Conservation (phyloP, 2,797 vertebrate species). For the Gymnodraco acuticeps region DNA sequence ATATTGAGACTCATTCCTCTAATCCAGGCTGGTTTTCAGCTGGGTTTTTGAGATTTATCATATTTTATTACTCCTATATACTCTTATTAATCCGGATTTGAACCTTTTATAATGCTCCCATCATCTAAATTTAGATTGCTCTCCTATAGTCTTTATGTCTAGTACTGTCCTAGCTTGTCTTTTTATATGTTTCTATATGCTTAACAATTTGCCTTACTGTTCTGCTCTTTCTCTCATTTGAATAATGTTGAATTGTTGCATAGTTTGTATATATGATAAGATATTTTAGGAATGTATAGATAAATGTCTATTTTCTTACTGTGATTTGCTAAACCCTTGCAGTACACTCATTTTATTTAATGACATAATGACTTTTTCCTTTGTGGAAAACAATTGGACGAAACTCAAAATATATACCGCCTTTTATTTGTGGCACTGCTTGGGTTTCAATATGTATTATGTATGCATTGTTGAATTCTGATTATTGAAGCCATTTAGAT, state of each 20-base stretch:
- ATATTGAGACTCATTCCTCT: conserved; percentile 34
- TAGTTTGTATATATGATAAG: conserved; percentile 60
- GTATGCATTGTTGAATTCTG: conserved; percentile 51
- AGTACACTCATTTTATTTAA: conserved; percentile 84
- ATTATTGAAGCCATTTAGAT: conserved; percentile 30
- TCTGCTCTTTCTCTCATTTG: conserved; percentile 60
- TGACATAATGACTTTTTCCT: conserved; percentile 73
- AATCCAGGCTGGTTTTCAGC: conserved; percentile 42
- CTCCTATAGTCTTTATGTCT: conserved; percentile 66
- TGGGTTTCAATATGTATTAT: conserved; percentile 82
- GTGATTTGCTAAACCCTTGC: conserved; percentile 84
- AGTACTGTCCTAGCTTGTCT: conserved; percentile 73
- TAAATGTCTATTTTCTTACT: conserved; percentile 62
- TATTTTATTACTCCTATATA: conserved; percentile 20
- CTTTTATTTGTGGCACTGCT: conserved; percentile 81
- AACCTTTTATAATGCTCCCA: conserved; percentile 47
- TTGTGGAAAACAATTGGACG: conserved; percentile 82
- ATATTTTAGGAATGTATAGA: conserved; percentile 58
- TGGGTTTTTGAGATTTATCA: conserved; percentile 31
- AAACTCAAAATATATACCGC: conserved; percentile 45
- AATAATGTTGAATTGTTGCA: conserved; percentile 57
- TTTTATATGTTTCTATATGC: conserved; percentile 78
- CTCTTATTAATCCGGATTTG: conserved; percentile 47
- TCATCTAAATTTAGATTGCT: conserved; percentile 67
- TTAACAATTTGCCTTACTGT: conserved; percentile 67